These are phyloP conservation scores for Agrochola litura DNA, from an alignment of 2,888 invertebrate species.

Conservation along the genomic window DNA sequence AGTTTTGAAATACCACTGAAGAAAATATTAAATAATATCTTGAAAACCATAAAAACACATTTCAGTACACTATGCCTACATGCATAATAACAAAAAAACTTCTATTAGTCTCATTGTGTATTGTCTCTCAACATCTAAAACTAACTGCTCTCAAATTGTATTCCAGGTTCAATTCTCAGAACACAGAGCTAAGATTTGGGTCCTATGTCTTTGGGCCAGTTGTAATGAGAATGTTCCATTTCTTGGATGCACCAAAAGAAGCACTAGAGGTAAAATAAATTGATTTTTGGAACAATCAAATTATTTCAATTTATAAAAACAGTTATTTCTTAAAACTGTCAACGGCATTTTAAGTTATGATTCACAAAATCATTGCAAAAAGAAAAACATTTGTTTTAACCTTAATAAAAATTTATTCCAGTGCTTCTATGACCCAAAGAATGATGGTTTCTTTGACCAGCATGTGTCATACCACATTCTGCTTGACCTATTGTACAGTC, in stretches of 20 bases:
- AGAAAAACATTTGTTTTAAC: neutral
- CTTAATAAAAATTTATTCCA: conserved; percentile 68
- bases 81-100: neutral
- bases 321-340: neutral
- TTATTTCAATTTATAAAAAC: neutral
- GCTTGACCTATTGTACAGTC: conserved; percentile 93
- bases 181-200: conserved; percentile 93
- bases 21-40: neutral
- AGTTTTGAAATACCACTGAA: neutral
- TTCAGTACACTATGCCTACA: neutral
- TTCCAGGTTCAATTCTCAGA: conserved; percentile 93
- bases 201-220: conserved; percentile 95
- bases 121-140: neutral
- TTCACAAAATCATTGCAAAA: neutral
- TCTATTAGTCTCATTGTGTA: neutral
- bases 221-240: conserved; percentile 94
- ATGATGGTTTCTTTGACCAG: conserved; percentile 94
- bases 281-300: neutral
- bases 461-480: conserved; percentile 92
- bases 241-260: conserved; percentile 92
- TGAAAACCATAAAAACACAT: neutral
- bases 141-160: neutral
- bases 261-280: conserved; percentile 89
- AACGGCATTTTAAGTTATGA: neutral
- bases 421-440: conserved; percentile 91